A percentile compares a stretch with the other conserved stretches of the same genome.
Conservation (phyloP, 2,113 vertebrate species). For the Hypanus sabinus region DNA sequence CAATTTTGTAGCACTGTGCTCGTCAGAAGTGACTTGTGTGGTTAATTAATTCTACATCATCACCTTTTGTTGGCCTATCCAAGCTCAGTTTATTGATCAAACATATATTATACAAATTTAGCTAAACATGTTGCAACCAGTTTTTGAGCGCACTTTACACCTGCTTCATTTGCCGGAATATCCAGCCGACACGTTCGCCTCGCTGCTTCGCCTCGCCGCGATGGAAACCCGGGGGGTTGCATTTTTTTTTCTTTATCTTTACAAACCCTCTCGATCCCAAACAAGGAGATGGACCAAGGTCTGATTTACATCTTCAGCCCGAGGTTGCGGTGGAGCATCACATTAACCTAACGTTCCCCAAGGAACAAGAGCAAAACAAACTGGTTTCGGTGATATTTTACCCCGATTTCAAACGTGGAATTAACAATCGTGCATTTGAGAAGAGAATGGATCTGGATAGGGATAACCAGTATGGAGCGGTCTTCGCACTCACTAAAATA, state of each 20-base stretch:
- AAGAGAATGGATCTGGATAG: background rate
- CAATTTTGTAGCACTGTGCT: constrained; percentile 31
- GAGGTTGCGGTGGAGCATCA: background rate
- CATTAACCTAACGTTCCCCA: background rate
- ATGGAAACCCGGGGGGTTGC: background rate
- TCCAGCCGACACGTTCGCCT: too few species aligned
- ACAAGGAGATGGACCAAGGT: background rate
- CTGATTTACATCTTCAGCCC: background rate
- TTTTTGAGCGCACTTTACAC: background rate
- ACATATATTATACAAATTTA: constrained; percentile 36
- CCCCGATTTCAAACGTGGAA: background rate
- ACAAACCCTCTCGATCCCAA: background rate
- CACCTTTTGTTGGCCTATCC: constrained; percentile 35
- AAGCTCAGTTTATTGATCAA: constrained; percentile 36
- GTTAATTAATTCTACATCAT: constrained; percentile 38
- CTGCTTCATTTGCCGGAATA: background rate
- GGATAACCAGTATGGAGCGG: background rate
- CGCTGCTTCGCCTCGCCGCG: background rate
- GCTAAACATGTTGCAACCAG: constrained; percentile 21
- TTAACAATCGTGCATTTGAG: background rate
- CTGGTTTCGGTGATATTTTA: background rate
- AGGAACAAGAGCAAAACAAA: background rate
- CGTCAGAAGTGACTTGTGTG: constrained; percentile 34
- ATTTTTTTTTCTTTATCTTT: background rate
- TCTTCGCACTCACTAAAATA: background rate